A percentile compares a stretch with the other conserved stretches of the same genome.
These are phyloP conservation scores for Lucilia sericata DNA, from an alignment of 1,140 invertebrate genomes.

Conservation along the genomic window DNA sequence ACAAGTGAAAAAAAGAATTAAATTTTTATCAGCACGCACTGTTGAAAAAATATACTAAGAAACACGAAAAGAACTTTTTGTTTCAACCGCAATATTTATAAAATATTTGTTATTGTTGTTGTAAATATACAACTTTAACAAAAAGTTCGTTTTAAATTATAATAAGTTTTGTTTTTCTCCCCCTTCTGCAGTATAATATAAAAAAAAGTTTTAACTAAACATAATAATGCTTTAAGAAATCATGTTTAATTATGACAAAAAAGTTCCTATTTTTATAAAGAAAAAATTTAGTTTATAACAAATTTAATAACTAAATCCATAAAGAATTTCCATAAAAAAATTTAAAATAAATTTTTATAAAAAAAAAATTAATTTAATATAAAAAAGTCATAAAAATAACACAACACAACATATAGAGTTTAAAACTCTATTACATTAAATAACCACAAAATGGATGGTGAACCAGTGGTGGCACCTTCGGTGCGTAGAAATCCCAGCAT, in stretches of 20 bases:
- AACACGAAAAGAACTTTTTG: not conserved
- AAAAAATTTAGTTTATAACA: not conserved
- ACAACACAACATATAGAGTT: no score
- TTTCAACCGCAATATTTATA: slow-evolving; percentile 5
- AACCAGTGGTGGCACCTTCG: slow-evolving; percentile 62
- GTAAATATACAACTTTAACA: not conserved
- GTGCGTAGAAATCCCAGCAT: slow-evolving; percentile 72
- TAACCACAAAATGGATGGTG: slow-evolving; percentile 52
- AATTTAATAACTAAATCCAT: not conserved
- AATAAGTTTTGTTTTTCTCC: not conserved
- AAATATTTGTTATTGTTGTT: not conserved
- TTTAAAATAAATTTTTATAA: slow-evolving; percentile 1
- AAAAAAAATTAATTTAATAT: not conserved
- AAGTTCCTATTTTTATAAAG: slow-evolving; percentile 21
- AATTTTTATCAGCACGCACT: slow-evolving; percentile 12
- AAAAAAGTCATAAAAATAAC: slow-evolving; percentile 30
- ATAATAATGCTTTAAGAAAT: not conserved
- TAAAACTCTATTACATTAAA: slow-evolving; percentile 1
- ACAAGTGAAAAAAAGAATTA: not conserved
- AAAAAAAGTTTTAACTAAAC: not conserved
- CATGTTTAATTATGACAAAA: slow-evolving; percentile 18
- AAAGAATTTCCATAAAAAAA: not conserved
- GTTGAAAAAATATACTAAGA: not conserved
- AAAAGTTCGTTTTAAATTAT: not conserved
- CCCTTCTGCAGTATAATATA: not conserved